phyloP scores from a whole-genome alignment of 2,888 invertebrate species.

The Diplolepis rosae region DNA sequence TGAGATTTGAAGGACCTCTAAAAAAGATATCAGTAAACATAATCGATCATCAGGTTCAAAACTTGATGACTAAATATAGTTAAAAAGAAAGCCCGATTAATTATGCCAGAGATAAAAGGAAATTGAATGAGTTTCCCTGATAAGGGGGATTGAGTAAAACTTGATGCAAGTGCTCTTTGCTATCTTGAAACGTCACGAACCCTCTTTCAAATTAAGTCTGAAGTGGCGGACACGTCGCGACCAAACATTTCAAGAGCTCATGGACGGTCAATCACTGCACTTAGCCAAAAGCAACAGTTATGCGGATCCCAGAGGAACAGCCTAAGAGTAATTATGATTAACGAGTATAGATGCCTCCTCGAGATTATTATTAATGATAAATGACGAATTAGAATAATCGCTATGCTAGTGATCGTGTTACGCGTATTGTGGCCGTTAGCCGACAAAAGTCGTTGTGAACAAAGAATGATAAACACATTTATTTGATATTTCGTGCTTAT shows the following conservation, averaged over 20 bases:
- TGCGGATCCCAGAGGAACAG: not conserved
- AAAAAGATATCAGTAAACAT: no score
- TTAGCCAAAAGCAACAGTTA: conserved; percentile 2
- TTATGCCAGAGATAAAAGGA: not conserved
- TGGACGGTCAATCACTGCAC: not conserved
- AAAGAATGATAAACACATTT: not conserved
- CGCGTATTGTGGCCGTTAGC: not conserved
- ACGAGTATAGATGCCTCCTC: not conserved
- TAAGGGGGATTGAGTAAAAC: not conserved
- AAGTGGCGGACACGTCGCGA: not conserved
- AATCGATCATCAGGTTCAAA: no score
- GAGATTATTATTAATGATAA: conserved; percentile 15
- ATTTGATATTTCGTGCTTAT: not conserved
- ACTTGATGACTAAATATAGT: no score
- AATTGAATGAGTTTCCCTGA: not conserved
- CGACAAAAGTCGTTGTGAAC: not conserved
- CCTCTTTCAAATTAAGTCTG: not conserved
- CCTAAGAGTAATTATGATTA: not conserved
- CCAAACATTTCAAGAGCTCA: not conserved
- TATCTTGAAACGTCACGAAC: not conserved
- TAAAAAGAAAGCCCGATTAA: not conserved
- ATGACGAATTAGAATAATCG: conserved; percentile 7
- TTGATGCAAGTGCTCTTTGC: not conserved
- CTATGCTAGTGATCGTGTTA: not conserved
- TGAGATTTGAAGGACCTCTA: no score